Evolutionary conservation across 2,113 vertebrate genomes (phyloP).

Genomic region (Elephas maximus): DNA sequence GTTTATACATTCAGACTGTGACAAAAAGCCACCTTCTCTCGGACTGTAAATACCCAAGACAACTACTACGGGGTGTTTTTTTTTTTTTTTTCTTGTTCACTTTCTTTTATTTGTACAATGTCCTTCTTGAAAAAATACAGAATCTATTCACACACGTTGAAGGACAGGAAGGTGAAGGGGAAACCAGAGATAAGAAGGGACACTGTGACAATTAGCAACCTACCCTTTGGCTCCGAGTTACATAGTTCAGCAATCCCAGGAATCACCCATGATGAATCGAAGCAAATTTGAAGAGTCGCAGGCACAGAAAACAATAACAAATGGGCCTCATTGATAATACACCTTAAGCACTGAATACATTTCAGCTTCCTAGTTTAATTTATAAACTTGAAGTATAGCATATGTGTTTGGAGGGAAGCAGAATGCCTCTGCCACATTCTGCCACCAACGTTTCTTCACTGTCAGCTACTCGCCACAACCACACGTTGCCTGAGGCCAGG

Average conservation of each 20-base stretch:
- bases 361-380: too few species aligned
- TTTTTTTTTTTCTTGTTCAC: constrained; percentile 1
- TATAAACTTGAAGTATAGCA: fast-evolving
- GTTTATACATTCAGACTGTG: constrained; percentile 90
- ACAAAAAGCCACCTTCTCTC: constrained; percentile 84
- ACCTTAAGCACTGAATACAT: background rate
- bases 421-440: background rate
- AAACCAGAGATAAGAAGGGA: background rate
- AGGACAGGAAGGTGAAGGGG: background rate
- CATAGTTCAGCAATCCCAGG: constrained; percentile 74
- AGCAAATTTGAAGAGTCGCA: background rate
- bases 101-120: constrained; percentile 59
- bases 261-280: background rate
- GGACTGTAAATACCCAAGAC: constrained; percentile 73
- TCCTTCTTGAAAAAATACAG: constrained; percentile 57
- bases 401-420: background rate
- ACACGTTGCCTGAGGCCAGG: background rate
- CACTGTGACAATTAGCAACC: background rate
- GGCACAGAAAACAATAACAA: fast-evolving
- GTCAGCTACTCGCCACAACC: background rate
- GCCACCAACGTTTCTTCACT: fast-evolving
- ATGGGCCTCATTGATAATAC: fast-evolving
- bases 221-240: background rate
- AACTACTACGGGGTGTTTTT: background rate
- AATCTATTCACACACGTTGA: constrained; percentile 66